phyloP scores from a whole-genome alignment of 64 coral and sea anemone genomes.

The Platygyra sinensis region DNA sequence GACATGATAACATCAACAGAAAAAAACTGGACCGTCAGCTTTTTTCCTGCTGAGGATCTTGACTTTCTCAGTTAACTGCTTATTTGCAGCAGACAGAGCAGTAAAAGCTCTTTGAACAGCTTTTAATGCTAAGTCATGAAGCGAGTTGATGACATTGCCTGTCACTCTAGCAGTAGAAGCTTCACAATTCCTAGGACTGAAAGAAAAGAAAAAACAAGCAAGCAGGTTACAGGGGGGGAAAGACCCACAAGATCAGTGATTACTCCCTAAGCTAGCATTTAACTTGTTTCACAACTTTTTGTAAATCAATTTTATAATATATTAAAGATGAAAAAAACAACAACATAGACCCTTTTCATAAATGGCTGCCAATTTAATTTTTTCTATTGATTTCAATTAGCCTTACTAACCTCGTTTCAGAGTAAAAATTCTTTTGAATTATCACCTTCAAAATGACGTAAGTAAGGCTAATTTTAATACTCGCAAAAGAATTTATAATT shows the following conservation, averaged over 20 bases:
- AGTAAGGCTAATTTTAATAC: no score
- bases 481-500: no score
- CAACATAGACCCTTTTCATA: no score
- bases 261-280: constrained; percentile 29
- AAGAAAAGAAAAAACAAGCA: constrained; percentile 35
- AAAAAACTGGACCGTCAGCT: constrained; percentile 28
- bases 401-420: no score
- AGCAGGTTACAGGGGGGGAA: neutral
- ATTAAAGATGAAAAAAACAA: neutral
- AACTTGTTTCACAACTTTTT: constrained; percentile 15
- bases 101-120: constrained; percentile 19
- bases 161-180: constrained; percentile 25
- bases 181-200: constrained; percentile 23
- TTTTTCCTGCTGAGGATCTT: constrained; percentile 28
- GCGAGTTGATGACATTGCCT: constrained; percentile 23
- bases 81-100: constrained; percentile 24
- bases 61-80: constrained; percentile 28
- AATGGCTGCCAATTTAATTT: no score
- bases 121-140: constrained; percentile 3
- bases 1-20: neutral
- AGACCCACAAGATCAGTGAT: constrained; percentile 23
- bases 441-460: no score
- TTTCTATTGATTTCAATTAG: no score
- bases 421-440: no score
- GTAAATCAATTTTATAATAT: constrained; percentile 11